phyloP scores from a whole-genome alignment of 2,888 invertebrate species.

The Serrognathus titanus region DNA sequence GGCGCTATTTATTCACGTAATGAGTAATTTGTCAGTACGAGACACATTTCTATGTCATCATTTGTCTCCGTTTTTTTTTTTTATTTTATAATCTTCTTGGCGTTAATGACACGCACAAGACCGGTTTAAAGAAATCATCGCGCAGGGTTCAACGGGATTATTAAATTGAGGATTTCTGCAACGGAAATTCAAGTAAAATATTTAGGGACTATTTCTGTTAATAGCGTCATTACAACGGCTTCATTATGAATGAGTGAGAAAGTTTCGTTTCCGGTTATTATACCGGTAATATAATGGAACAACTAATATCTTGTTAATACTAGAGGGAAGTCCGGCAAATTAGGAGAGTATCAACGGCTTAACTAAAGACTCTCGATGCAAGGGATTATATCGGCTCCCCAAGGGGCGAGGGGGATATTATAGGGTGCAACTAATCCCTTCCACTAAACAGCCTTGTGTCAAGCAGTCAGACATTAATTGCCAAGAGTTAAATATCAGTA shows the following conservation, averaged over 20 bases:
- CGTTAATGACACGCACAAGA: no score
- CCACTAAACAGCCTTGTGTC: conserved; percentile 35
- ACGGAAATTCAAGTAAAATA: no score
- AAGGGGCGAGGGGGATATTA: conserved; percentile 33
- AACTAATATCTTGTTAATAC: conserved; percentile 31
- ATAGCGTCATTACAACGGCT: neutral
- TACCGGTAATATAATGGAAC: conserved; percentile 2
- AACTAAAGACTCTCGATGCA: conserved; percentile 37
- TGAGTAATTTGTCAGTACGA: conserved; percentile 19
- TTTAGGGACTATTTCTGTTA: no score
- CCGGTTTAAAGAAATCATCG: no score
- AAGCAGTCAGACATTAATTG: conserved; percentile 39
- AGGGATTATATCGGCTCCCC: conserved; percentile 32
- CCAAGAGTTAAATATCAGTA: conserved; percentile 16
- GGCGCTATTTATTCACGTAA: conserved; percentile 11
- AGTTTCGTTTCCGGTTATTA: neutral
- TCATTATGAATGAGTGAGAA: neutral
- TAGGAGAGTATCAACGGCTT: conserved; percentile 44
- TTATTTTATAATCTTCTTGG: neutral
- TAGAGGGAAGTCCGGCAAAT: conserved; percentile 42
- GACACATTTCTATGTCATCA: conserved; percentile 17
- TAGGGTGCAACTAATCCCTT: conserved; percentile 37
- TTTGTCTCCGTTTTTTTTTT: no score
- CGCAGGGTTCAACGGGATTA: no score
- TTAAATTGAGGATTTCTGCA: neutral